Evolutionary conservation across 1,140 invertebrate species (phyloP), one percentile per base, ranked within the genome.

Genomic region (Dinoponera quadriceps): DNA sequence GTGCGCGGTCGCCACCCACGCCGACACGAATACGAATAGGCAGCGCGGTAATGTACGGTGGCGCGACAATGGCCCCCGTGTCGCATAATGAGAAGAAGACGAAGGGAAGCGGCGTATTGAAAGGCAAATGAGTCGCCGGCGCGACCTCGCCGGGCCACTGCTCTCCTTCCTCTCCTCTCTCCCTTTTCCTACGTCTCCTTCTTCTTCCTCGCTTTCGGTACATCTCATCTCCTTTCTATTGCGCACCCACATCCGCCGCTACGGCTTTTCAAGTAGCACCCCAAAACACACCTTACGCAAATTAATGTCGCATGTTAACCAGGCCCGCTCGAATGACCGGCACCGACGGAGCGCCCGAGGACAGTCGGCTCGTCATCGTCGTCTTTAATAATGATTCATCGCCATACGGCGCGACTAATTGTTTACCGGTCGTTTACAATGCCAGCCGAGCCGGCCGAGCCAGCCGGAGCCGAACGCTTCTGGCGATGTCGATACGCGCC

Each of bases 251-350:
- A 89, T 89, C 88, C 88, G 88, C 85, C 87, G 88, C 60, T 73
- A 78, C 63, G 38, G 3, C 78, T 89, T 89, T 84, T 87, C 88
- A 88, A 66, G 66, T 72, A 81, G 83, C 82, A 86, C 75, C 84
- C 88, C 75, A 83, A 89, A 89, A 89, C 85, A 89, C 82, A 86
- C 87, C 84, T 89, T 87, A 89, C 88, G 88, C 88, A 89, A 89
- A 89, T 89, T 89, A 89, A 89, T 85, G 88, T 89, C 82, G 85
- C 62, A 85, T 75, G 87, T 73, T 89, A 87, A 87, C 55, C 51
- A 75, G 44, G 80, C 74, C 66, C 60, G 62, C 60, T 69, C 85
- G 59, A 83, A 83, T 62, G 73, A 85, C 77, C 86, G 73, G 74
- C 71, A 82, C 85, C 33, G 75, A 88, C 82, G 65, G 72, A 86